phyloP scores from a whole-genome alignment of 2,888 invertebrate species.

The Stratiomys singularior region DNA sequence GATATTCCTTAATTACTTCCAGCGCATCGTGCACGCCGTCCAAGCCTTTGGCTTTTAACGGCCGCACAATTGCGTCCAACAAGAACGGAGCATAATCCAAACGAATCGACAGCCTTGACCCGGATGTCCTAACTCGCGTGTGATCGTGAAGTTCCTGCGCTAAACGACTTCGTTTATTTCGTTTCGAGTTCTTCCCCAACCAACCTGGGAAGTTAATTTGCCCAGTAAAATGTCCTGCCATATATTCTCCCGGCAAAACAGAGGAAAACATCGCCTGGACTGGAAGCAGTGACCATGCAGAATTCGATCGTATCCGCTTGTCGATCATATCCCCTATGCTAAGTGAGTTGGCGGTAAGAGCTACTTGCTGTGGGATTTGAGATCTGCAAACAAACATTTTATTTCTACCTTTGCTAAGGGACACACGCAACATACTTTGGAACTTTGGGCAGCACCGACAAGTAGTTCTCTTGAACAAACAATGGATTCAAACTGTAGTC shows the following conservation, averaged over 20 bases:
- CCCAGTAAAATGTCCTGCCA: conserved; percentile 81
- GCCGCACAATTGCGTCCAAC: conserved; percentile 78
- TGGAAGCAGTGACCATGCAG: conserved; percentile 90
- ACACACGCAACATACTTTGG: conserved; percentile 69
- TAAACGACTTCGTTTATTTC: conserved; percentile 82
- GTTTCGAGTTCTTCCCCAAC: conserved; percentile 94
- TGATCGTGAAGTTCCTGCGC: conserved; percentile 89
- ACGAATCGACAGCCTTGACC: conserved; percentile 82
- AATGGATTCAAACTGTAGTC: conserved; percentile 97
- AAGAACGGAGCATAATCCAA: conserved; percentile 89
- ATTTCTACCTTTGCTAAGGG: neutral
- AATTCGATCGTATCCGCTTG: conserved; percentile 78
- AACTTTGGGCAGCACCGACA: conserved; percentile 79
- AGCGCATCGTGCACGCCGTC: conserved; percentile 81
- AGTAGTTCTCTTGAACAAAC: conserved; percentile 98
- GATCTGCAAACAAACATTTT: conserved; percentile 53
- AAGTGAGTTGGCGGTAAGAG: conserved; percentile 86
- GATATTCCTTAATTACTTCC: conserved; percentile 82
- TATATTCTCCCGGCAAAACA: conserved; percentile 86
- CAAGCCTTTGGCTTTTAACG: conserved; percentile 75
- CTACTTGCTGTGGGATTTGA: conserved; percentile 75
- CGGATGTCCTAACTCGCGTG: conserved; percentile 82
- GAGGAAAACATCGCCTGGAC: conserved; percentile 88
- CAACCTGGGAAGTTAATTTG: conserved; percentile 93
- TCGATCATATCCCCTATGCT: conserved; percentile 89